A percentile compares a stretch with the other conserved stretches of the same genome.
Evolutionary conservation across 2,888 invertebrate genomes (phyloP).

Genomic region (Apamea monoglypha): DNA sequence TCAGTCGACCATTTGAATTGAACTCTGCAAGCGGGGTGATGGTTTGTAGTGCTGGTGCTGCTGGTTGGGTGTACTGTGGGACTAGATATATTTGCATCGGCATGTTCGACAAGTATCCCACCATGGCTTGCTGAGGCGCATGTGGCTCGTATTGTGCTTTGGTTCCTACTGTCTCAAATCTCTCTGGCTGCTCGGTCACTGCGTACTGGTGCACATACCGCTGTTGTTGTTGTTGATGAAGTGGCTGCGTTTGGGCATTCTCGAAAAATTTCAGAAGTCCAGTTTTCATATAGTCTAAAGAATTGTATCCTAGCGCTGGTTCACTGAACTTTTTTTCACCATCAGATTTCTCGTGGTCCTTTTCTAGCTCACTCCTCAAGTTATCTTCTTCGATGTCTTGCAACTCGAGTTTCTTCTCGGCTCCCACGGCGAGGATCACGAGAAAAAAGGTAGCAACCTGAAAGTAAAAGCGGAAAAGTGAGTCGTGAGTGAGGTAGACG

Average conservation of each 20-base stretch:
- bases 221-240: slow-evolving; percentile 71
- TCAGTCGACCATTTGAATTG: slow-evolving; percentile 35
- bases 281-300: slow-evolving; percentile 81
- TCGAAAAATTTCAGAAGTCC: slow-evolving; percentile 81
- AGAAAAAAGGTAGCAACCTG: slow-evolving; percentile 83
- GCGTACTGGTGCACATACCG: slow-evolving; percentile 86
- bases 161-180: slow-evolving; percentile 61
- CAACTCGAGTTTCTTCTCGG: slow-evolving; percentile 92
- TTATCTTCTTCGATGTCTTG: slow-evolving; percentile 94
- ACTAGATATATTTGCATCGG: slow-evolving; percentile 88
- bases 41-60: slow-evolving; percentile 71
- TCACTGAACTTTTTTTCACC: slow-evolving; percentile 68
- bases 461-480: slow-evolving; percentile 83
- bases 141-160: slow-evolving; percentile 73
- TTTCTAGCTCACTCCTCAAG: slow-evolving; percentile 90
- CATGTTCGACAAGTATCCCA: slow-evolving; percentile 85
- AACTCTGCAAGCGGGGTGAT: slow-evolving; percentile 67
- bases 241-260: slow-evolving; percentile 65
- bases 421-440: slow-evolving; percentile 79
- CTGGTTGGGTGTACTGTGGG: slow-evolving; percentile 82
- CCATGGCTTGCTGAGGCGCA: slow-evolving; percentile 80
- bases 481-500: slow-evolving; percentile 70
- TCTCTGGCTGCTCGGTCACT: slow-evolving; percentile 84
- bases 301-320: slow-evolving; percentile 68
- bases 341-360: slow-evolving; percentile 76